A percentile compares a stretch with the other conserved stretches of the same genome.
Evolutionary conservation across 2,113 vertebrate genomes (phyloP).

Genomic region (Oreochromis niloticus): DNA sequence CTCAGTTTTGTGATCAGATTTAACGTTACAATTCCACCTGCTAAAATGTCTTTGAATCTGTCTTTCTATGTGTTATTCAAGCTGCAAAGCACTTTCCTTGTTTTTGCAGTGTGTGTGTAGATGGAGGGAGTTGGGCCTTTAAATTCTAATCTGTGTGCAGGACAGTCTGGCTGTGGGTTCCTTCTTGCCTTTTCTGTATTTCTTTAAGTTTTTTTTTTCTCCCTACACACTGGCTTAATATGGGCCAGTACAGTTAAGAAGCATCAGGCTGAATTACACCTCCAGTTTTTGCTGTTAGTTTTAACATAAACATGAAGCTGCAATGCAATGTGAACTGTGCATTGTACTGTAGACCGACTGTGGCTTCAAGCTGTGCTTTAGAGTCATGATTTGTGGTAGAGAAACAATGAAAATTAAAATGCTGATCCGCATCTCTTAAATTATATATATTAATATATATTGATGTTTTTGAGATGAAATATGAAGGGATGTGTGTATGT

Average conservation of each 20-base stretch:
- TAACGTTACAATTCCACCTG: background rate
- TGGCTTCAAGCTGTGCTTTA: background rate
- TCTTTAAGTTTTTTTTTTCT: background rate
- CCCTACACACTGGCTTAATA: background rate
- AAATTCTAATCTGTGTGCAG: background rate
- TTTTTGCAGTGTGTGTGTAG: background rate
- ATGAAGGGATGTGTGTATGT: slow-evolving; percentile 82
- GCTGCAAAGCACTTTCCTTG: background rate
- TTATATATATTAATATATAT: background rate
- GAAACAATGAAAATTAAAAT: background rate
- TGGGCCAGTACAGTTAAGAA: background rate
- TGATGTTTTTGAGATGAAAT: background rate
- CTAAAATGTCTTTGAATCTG: background rate
- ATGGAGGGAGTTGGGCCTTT: background rate
- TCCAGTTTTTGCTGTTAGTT: background rate
- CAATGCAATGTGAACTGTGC: background rate
- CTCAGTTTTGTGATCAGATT: background rate
- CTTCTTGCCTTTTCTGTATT: background rate
- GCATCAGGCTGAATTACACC: background rate
- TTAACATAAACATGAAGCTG: background rate
- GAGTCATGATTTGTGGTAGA: background rate
- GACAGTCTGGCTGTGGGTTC: background rate
- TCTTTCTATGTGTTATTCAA: background rate
- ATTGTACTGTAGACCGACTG: background rate
- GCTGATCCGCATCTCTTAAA: background rate